Percentiles rank a stretch among this genome's conserved stretches.
These are phyloP conservation scores for Rhipidura dahli DNA, from an alignment of 2,113 vertebrate species.

Conservation along the genomic window DNA sequence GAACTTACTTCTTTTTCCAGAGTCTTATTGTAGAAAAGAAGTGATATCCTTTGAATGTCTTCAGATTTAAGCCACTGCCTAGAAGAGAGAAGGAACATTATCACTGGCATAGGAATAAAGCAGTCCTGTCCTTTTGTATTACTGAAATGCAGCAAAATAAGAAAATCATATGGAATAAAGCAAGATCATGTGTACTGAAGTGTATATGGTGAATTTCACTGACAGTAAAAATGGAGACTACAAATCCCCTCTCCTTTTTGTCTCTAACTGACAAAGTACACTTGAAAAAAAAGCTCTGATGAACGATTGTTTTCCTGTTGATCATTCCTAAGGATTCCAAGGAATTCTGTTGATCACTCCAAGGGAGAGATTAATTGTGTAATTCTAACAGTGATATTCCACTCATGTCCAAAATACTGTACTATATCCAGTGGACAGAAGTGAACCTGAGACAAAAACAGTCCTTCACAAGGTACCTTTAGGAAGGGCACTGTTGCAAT, in stretches of 20 bases:
- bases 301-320: neutral
- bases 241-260: neutral
- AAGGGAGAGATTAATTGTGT: neutral
- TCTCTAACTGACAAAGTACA: neutral
- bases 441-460: neutral
- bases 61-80: slow-evolving; percentile 99
- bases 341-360: neutral
- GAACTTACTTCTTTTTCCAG: slow-evolving; percentile 93
- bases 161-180: neutral
- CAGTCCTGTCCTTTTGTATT: neutral
- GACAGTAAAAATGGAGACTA: neutral
- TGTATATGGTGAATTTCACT: neutral
- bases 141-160: neutral
- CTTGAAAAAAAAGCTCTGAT: neutral
- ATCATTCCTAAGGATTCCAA: neutral
- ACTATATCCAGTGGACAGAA: neutral
- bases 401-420: neutral
- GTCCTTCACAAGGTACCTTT: neutral
- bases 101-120: neutral
- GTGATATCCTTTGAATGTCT: slow-evolving; percentile 96
- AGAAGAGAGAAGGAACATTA: slow-evolving; percentile 15
- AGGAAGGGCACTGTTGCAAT: neutral
- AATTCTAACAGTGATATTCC: neutral
- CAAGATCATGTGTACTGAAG: neutral
- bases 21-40: slow-evolving; percentile 95